Conservation (phyloP, 2,797 vertebrate species). For the Onychomys leucogaster region DNA sequence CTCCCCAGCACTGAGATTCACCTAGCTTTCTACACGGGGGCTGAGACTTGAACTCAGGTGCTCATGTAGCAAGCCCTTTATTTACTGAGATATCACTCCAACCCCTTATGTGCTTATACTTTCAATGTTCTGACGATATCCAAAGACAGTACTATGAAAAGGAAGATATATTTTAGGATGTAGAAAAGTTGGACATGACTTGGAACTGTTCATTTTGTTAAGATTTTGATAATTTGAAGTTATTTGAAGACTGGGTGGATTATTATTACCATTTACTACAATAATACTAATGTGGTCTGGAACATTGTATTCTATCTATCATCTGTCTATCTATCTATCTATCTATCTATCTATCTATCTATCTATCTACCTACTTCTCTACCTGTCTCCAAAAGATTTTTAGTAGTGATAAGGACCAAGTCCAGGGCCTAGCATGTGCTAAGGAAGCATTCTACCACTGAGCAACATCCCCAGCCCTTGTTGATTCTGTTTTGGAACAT, state of each 20-base stretch:
- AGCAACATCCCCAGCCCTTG: not conserved
- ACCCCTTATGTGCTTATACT: not conserved
- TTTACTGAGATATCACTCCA: not conserved
- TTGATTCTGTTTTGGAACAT: not conserved
- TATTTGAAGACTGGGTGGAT: not conserved
- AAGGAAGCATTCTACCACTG: not conserved
- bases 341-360: not conserved
- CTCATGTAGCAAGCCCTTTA: not conserved
- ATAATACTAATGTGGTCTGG: not conserved
- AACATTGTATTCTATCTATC: not conserved
- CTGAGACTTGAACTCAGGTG: not conserved
- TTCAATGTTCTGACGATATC: not conserved
- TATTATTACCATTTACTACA: slow-evolving; percentile 1
- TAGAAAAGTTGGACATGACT: not conserved
- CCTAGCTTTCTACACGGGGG: not conserved
- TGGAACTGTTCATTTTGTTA: not conserved
- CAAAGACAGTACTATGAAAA: not conserved
- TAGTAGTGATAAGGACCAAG: not conserved
- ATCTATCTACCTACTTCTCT: not conserved
- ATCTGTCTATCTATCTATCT: not conserved
- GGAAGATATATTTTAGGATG: not conserved
- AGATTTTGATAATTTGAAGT: slow-evolving; percentile 32
- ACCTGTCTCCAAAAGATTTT: not conserved
- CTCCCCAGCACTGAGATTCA: not conserved
- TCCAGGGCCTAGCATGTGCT: not conserved